These are phyloP conservation scores for Ptychobarbus kaznakovi DNA, from an alignment of 2,797 vertebrate species.

Conservation along the genomic window DNA sequence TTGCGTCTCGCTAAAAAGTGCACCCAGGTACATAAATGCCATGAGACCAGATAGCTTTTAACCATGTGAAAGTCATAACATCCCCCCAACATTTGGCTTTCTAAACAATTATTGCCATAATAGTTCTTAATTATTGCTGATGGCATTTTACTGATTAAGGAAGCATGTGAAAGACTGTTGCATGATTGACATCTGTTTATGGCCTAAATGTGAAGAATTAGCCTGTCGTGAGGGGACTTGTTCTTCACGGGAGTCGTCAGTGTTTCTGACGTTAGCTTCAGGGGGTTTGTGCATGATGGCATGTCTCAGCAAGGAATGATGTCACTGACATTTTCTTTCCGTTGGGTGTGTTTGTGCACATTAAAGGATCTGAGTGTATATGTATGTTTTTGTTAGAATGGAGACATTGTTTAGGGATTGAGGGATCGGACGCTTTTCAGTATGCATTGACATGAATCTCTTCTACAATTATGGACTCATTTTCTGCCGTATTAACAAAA, in stretches of 20 bases:
- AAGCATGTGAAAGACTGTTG: background rate
- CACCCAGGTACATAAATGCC: too few species aligned
- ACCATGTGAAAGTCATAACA: background rate
- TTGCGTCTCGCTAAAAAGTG: too few species aligned
- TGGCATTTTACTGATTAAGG: background rate
- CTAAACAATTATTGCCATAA: background rate
- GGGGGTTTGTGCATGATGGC: background rate
- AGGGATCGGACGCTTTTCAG: background rate
- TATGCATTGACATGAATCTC: background rate
- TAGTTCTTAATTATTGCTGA: background rate
- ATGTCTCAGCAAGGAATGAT: constrained; percentile 26
- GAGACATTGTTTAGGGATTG: background rate
- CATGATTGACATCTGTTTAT: constrained; percentile 10
- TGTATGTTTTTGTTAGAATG: constrained; percentile 23
- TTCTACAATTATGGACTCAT: background rate
- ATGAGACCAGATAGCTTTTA: background rate
- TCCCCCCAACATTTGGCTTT: background rate
- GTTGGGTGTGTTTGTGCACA: background rate
- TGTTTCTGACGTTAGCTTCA: background rate
- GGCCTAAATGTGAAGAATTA: constrained; percentile 13
- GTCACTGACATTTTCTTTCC: constrained; percentile 21
- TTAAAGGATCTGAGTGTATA: background rate
- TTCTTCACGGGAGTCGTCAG: constrained; percentile 22
- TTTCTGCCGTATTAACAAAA: constrained; percentile 16
- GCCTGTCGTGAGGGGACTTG: constrained; percentile 25